Evolutionary conservation across 2,888 invertebrate species (phyloP).

Genomic region (Ormyrus nitidulus): DNA sequence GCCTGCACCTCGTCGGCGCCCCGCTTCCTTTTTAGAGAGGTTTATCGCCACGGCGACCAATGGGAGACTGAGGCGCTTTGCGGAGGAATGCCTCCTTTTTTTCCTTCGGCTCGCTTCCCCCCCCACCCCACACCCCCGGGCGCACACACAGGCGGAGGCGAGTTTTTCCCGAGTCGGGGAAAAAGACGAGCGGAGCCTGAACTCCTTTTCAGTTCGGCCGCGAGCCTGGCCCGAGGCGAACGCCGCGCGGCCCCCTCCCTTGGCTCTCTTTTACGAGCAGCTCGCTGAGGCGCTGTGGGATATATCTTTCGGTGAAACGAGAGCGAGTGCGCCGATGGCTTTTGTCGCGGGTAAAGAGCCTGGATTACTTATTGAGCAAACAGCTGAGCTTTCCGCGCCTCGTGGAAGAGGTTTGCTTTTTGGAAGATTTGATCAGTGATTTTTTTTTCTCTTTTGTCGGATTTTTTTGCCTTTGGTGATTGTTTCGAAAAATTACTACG

Average conservation of each 20-base stretch:
- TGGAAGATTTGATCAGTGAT: neutral
- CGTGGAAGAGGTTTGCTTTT: neutral
- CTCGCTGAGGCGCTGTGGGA: too few species aligned
- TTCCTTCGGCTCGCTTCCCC: neutral
- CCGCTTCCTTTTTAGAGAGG: conserved; percentile 44
- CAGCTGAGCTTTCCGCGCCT: neutral
- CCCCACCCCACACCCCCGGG: neutral
- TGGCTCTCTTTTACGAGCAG: neutral
- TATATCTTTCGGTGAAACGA: too few species aligned
- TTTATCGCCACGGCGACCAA: conserved; percentile 57
- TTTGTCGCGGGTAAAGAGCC: conserved; percentile 28
- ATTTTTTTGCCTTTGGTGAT: too few species aligned
- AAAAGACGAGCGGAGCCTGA: conserved; percentile 53
- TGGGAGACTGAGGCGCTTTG: conserved; percentile 50
- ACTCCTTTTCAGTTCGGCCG: conserved; percentile 55
- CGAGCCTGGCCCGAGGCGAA: conserved; percentile 54
- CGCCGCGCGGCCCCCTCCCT: neutral
- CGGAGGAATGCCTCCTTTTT: conserved; percentile 2
- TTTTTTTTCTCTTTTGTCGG: neutral
- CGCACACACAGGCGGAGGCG: neutral
- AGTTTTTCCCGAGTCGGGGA: conserved; percentile 64
- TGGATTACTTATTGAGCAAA: conserved; percentile 15
- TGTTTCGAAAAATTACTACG: too few species aligned
- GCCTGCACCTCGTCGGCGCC: conserved; percentile 51
- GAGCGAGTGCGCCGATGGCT: neutral